Evolutionary conservation across 2,888 invertebrate genomes (phyloP), one percentile per base, ranked within the genome.

Genomic region (Pristionchus exspectatus): DNA sequence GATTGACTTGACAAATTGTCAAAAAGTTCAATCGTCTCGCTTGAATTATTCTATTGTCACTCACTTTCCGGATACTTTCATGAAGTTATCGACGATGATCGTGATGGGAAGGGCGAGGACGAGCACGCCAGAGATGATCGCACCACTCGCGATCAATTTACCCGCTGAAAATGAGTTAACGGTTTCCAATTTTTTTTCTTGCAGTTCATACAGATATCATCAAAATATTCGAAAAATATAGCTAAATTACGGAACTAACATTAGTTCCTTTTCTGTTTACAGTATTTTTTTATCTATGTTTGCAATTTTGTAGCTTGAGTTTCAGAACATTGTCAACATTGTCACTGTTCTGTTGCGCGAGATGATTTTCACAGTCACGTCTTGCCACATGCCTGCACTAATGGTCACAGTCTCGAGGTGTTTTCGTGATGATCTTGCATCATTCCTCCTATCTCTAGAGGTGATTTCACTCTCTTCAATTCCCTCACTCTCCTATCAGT

Each of bases 11-110:
- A 38, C 38, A 5, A 38, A 38, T 3, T 38, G 38, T 59, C 24
- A 21, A 59, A n/a, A n/a, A n/a, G n/a, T n/a, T n/a, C n/a, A n/a
- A n/a, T n/a, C n/a, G n/a, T n/a, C n/a, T 59, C 59, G 21, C 7
- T 59, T 59, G 7, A 5, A 56, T 56, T 21, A 5, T 16, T 56
- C 18, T 56, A 21, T 56, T 0, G 2, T 18, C n/a, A 93, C 93
- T 92, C 83, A 93, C 93, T 93, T 93, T 92, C 93, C 93, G 87
- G 94, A 93, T 21, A 94, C 94, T 91, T 93, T 94, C 94, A 94
- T 94, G 89, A 94, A 94, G 89, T 94, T 94, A 90, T 94, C 94
- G 77, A 94, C 94, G 89, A 94, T 94, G 90, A 94, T 94, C 30
- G 94, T 94, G 93, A 94, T 94, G 89, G 93, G 94, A 56, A 94